These are phyloP conservation scores for Acrocephalus kingi DNA, from an alignment of 2,113 vertebrate genomes.

Conservation along the genomic window DNA sequence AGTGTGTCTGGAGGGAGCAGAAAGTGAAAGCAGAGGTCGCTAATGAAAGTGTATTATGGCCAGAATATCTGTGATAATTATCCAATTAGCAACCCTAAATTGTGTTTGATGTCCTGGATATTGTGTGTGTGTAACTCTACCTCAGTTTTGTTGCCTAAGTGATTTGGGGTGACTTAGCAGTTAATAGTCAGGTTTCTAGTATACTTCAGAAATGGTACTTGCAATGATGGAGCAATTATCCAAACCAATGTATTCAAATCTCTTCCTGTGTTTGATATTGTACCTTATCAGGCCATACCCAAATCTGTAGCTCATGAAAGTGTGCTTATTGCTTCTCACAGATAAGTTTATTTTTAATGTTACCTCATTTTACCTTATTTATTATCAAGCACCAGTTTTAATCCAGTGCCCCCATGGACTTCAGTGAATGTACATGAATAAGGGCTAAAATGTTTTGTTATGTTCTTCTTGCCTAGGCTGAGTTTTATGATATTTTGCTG, in stretches of 20 bases:
- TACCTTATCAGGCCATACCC: rapidly evolving
- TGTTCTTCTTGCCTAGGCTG: neutral
- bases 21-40: neutral
- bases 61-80: neutral
- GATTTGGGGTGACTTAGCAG: neutral
- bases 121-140: neutral
- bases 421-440: neutral
- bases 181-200: neutral
- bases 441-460: neutral
- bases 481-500: neutral
- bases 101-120: neutral
- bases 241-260: neutral
- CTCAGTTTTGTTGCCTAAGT: neutral
- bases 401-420: neutral
- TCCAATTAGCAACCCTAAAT: neutral
- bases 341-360: neutral
- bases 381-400: neutral
- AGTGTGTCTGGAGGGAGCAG: neutral
- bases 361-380: neutral
- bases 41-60: neutral
- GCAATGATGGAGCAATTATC: neutral
- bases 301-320: neutral
- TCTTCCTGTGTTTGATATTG: neutral
- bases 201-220: neutral
- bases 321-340: neutral